These are phyloP conservation scores for Carabus problematicus DNA, from an alignment of 2,888 invertebrate species.

Conservation along the genomic window DNA sequence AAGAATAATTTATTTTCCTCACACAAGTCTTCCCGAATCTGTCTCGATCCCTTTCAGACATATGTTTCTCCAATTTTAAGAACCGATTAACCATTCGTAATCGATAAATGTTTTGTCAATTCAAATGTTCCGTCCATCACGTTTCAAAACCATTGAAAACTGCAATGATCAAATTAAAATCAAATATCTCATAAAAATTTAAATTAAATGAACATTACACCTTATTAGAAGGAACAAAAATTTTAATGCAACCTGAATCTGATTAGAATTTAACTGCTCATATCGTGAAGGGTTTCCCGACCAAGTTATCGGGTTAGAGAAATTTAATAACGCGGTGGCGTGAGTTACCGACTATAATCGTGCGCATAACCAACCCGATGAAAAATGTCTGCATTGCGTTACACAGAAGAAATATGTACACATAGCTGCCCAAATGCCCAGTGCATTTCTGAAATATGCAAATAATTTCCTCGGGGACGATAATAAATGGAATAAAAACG, in stretches of 20 bases:
- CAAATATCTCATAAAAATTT: too few species aligned
- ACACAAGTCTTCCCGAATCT: conserved; percentile 3
- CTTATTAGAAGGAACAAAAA: not conserved
- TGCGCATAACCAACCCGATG: conserved; percentile 5
- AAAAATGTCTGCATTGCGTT: conserved; percentile 14
- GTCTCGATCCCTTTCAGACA: not conserved
- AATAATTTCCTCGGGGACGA: too few species aligned
- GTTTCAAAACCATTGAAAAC: too few species aligned
- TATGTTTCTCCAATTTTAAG: too few species aligned
- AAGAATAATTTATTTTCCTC: conserved; percentile 3
- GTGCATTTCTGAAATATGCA: too few species aligned
- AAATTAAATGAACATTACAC: too few species aligned
- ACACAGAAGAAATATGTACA: conserved; percentile 3
- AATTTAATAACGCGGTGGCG: conserved; percentile 14
- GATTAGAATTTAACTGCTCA: conserved; percentile 5
- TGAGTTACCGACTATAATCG: not conserved
- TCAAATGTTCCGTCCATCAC: too few species aligned
- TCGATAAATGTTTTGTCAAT: too few species aligned
- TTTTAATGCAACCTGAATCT: conserved; percentile 1
- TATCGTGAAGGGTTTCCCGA: conserved; percentile 4
- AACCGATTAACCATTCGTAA: too few species aligned
- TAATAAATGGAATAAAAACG: too few species aligned
- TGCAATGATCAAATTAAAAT: too few species aligned
- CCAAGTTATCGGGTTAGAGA: conserved; percentile 3
- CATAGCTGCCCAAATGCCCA: not conserved